Evolutionary conservation across 2,797 vertebrate genomes (phyloP).

Genomic region (Betta splendens): DNA sequence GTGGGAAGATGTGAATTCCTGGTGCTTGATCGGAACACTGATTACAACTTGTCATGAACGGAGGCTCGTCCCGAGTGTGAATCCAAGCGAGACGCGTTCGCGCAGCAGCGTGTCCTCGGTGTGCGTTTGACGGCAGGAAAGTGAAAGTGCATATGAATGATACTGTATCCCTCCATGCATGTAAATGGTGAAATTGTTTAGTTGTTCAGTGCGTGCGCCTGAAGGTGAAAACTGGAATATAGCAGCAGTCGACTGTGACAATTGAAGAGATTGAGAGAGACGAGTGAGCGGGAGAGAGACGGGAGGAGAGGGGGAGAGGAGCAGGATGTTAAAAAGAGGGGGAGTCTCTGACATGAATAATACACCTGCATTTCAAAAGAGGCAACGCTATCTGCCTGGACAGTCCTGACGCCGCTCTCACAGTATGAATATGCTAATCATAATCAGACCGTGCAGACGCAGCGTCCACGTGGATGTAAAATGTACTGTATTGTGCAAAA

Average conservation of each 20-base stretch:
- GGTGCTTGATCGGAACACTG: slow-evolving; percentile 38
- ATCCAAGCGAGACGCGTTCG: slow-evolving; percentile 22
- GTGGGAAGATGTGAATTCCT: slow-evolving; percentile 19
- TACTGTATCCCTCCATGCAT: slow-evolving; percentile 46
- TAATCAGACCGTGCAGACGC: slow-evolving; percentile 29
- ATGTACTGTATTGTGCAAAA: slow-evolving; percentile 40
- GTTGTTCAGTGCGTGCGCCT: slow-evolving; percentile 53
- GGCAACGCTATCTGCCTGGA: slow-evolving; percentile 16
- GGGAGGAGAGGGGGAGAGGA: slow-evolving; percentile 16
- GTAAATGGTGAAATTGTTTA: slow-evolving; percentile 70
- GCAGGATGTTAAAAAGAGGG: slow-evolving; percentile 27
- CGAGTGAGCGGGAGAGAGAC: slow-evolving; percentile 10
- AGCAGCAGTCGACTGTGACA: slow-evolving; percentile 71
- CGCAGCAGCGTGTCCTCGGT: slow-evolving; percentile 7
- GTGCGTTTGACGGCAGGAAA: slow-evolving; percentile 25
- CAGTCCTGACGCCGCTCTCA: slow-evolving; percentile 36
- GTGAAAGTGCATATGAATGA: slow-evolving; percentile 33
- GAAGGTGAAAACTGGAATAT: slow-evolving; percentile 56
- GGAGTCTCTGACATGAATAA: slow-evolving; percentile 53
- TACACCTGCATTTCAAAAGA: slow-evolving; percentile 45
- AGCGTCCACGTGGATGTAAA: slow-evolving; percentile 34
- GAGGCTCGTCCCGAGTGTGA: slow-evolving; percentile 2
- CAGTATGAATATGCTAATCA: slow-evolving; percentile 70
- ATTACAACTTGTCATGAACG: slow-evolving; percentile 47
- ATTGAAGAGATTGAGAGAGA: slow-evolving; percentile 63